Evolutionary conservation across 2,888 invertebrate genomes (phyloP).

Genomic region (Hipparchia sbordonii): DNA sequence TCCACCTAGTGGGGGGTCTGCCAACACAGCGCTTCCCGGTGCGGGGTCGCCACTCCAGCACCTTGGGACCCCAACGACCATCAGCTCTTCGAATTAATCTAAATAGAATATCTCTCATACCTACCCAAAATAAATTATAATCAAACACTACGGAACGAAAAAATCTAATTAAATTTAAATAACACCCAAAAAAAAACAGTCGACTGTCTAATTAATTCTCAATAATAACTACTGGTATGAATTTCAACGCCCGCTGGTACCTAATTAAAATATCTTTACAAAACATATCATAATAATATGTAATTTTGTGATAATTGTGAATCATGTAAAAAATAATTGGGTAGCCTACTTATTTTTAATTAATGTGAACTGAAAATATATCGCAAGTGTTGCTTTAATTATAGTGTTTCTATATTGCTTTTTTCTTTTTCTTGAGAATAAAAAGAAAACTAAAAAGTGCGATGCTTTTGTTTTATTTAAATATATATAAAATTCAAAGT

Average conservation of each 20-base stretch:
- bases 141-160: neutral
- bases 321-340: constrained; percentile 5
- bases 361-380: constrained; percentile 3
- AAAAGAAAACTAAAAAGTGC: too few relatives aligned
- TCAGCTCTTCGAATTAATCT: too few relatives aligned
- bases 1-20: too few relatives aligned
- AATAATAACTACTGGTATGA: neutral
- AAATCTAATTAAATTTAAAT: constrained; percentile 9
- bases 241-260: neutral
- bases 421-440: neutral
- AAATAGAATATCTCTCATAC: neutral
- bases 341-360: neutral
- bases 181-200: neutral
- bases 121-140: neutral
- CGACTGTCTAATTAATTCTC: too few relatives aligned
- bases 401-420: neutral
- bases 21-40: too few relatives aligned
- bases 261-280: constrained; percentile 16
- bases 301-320: constrained; percentile 9
- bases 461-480: too few relatives aligned
- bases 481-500: too few relatives aligned
- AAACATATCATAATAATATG: too few relatives aligned
- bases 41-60: too few relatives aligned
- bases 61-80: too few relatives aligned
- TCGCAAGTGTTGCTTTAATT: neutral